Base-by-base conservation (phyloP, 1,140 invertebrate genomes). In the Drosophila rufa region DNA sequence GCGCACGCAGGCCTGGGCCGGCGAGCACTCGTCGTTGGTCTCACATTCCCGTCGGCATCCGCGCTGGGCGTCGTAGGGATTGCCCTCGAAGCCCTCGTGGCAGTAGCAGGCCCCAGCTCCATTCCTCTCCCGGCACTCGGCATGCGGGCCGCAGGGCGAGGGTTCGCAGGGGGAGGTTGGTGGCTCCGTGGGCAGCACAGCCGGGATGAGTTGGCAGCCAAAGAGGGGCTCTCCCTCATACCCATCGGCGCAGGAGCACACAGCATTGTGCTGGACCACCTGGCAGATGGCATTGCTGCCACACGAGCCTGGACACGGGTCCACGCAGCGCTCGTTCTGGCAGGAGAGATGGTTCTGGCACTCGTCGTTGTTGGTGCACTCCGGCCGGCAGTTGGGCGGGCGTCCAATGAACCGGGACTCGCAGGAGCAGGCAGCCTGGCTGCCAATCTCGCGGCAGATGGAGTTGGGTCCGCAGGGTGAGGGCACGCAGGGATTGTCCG, bases 391-490 rank as follows among this genome's bases (percentile, higher is more conserved):
- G 60, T 94, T 94, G 14, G 95, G 91, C 3, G 96, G 94, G 46
- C 96, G 94, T 50, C 96, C 96, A 55, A 96, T 94, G 87, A 95
- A 97, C 51, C 95, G 94, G 6, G 94, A 87, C 58, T 95, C 93
- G 91, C 96, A 97, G 55, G 95, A 95, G 82, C 97, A 97, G 42
- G 95, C 95, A 25, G 96, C 95, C 61, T 96, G 96, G 57, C 95
- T 94, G 53, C 95, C 95, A 65, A 95, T 94, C 38, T 95, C 93
- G 64, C 95, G 94, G 92, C 97, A 98, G 82, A 95, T 93, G 2
- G 96, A 96, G 92, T 97, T 96, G 4, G 95, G 95, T 30, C 97
- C 97, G 90, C 97, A 98, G 15, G 97, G 96, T 5, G 96, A 96
- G 14, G 96, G 96, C 46, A 95, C 93, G 86, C 96, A 97, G 11